Base-by-base conservation (phyloP, 2,797 vertebrate genomes). In the Perodicticus potto region DNA sequence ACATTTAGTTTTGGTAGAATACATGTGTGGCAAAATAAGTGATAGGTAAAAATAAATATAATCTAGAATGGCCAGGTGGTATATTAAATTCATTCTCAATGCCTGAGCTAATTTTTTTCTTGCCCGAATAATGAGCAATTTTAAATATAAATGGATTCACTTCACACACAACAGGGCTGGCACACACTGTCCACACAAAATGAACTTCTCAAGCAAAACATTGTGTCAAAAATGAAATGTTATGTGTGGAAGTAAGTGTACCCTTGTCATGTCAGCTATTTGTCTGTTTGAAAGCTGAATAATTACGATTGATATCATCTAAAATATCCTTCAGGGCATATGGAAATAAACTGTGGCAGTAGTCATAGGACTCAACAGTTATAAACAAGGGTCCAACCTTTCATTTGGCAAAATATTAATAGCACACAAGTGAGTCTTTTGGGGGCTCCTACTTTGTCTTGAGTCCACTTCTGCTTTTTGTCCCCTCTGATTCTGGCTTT, bases 171-270 rank as follows among this genome's bases (percentile, higher is more conserved):
- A 6, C 14, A 76, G 9, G 53, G 11, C 34, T 19, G 65, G 8
- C 34, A 34, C 1, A 77, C 11, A 25, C 1, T 3, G 19, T 49
- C 11, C 29, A 87, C 20, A 73, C 59, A 84, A 87, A 96, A 92
- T 77, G 49, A 63, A 76, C 27, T 65, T 91, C 27, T 86, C 32
- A 91, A 74, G 65, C 20, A 72, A 82, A 65, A 78, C 61, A 9
- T 88, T 93, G 53, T n/a, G 34, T 72, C 53, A 93, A 94, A 72
- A 59, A n/a, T 76, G 70, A 94, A 63, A 94, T 77, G 37, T 32
- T 57, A 49, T 16, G 22, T 73, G 49, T 34, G 17, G 5, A 84
- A 88, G 5, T 45, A 61, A 90, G n/a, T 53, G 29, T 61, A 88
- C 1, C 19, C 14, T 76, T 86, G 13, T 10, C 5, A 59, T 67